Evolutionary conservation across 2,113 vertebrate genomes (phyloP).

Genomic region (Ranitomeya variabilis): DNA sequence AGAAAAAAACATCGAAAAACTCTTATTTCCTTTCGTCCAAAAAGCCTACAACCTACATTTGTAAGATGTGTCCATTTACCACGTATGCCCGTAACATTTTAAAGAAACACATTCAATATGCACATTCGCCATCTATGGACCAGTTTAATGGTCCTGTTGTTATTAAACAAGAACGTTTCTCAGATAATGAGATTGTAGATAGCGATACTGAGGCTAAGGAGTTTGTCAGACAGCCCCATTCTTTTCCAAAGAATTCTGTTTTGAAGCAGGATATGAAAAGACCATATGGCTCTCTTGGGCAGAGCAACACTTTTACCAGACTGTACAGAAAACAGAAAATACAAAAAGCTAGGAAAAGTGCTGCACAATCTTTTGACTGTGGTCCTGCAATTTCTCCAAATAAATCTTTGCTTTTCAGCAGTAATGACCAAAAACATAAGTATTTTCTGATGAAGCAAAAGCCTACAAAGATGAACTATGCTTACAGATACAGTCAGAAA

Average conservation of each 20-base stretch:
- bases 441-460: constrained; percentile 79
- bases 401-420: constrained; percentile 75
- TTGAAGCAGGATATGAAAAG: constrained; percentile 79
- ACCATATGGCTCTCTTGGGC: constrained; percentile 72
- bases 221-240: constrained; percentile 72
- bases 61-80: constrained; percentile 80
- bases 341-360: constrained; percentile 81
- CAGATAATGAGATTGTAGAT: constrained; percentile 71
- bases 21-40: constrained; percentile 69
- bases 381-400: constrained; percentile 74
- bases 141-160: constrained; percentile 72
- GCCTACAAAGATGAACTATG: constrained; percentile 75
- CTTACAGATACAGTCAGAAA: constrained; percentile 76
- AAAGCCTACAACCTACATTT: constrained; percentile 72
- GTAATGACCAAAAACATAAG: constrained; percentile 78
- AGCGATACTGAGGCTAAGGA: constrained; percentile 70
- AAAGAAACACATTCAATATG: constrained; percentile 78
- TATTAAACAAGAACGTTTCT: constrained; percentile 74
- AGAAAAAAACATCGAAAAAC: constrained; percentile 75
- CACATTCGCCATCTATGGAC: constrained; percentile 73
- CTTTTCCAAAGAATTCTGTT: constrained; percentile 83
- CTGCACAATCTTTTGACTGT: constrained; percentile 74
- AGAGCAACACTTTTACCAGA: constrained; percentile 77
- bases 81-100: constrained; percentile 76
- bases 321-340: constrained; percentile 82